Evolutionary conservation across 2,888 invertebrate species (phyloP), one percentile per base, ranked within the genome.

Genomic region (Diplazon laetatorius): DNA sequence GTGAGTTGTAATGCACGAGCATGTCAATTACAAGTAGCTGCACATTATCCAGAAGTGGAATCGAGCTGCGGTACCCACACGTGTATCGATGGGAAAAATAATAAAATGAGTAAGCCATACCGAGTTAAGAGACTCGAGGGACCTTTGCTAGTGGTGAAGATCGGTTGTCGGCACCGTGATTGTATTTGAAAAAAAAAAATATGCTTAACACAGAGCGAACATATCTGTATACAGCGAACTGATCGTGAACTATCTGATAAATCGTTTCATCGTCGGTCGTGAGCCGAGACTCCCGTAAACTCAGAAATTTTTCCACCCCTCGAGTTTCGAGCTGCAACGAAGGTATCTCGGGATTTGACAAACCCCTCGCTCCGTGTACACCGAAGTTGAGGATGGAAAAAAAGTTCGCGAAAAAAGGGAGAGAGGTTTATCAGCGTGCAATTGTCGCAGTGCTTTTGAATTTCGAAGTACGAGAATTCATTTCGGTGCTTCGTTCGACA

Each of bases 401-500:
- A 70, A 42, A 73, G 46, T 44, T 35, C n/a, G 4, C 20, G 48
- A 25, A 30, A 48, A 39, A n/a, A 5, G 30, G 30, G 30, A 2
- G 37, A n/a, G n/a, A n/a, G 81, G 81, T 84, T 84, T 87, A 85
- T 86, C 87, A 83, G 83, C 83, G 82, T 83, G 86, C 84, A 86
- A 83, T 86, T 82, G 82, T 75, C 83, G 80, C 73, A 74, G 55
- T 44, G 16, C 55, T 63, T 42, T 20, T 20, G 48, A 20, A 48
- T 48, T 48, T 48, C 14, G 1, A 30, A 52, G 52, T 14, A 25
- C 14, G 52, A 52, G 14, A n/a, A 6, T 55, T 55, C 9, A 55
- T 55, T 35, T 14, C 16, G 22, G 16, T 35, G 22, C 46, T 14
- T 52, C 18, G 12, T 18, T 44, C 76, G 48, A 35, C 44, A 18